These are phyloP conservation scores for Odontomyia ornata DNA, from an alignment of 2,888 invertebrate species.

Conservation along the genomic window DNA sequence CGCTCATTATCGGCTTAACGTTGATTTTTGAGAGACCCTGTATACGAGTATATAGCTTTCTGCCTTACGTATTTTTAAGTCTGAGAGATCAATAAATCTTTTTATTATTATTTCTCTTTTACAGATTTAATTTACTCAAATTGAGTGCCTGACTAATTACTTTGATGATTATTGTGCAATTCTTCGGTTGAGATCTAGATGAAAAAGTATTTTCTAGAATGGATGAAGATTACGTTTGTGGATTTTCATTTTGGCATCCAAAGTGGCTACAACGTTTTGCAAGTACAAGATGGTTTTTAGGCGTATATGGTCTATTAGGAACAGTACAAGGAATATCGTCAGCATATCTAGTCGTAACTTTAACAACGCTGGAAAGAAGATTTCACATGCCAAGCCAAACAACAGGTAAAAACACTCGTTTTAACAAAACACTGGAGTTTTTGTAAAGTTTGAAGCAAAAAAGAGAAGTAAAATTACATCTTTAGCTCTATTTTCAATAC, in stretches of 20 bases:
- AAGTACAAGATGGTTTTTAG: conserved; percentile 69
- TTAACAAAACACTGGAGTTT: background rate
- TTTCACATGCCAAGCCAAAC: conserved; percentile 75
- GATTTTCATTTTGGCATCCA: conserved; percentile 68
- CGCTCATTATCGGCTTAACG: too few relatives aligned
- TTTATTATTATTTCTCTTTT: too few relatives aligned
- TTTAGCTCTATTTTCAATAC: too few relatives aligned
- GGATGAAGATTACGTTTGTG: conserved; percentile 61
- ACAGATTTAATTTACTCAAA: conserved; percentile 5
- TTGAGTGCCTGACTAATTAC: background rate
- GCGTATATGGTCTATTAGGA: conserved; percentile 71
- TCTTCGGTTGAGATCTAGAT: background rate
- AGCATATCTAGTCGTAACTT: conserved; percentile 72
- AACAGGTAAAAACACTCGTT: conserved; percentile 66
- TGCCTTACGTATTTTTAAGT: too few relatives aligned
- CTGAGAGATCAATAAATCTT: too few relatives aligned
- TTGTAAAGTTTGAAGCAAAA: too few relatives aligned
- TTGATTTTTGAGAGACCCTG: too few relatives aligned
- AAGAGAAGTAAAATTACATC: too few relatives aligned
- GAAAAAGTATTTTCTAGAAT: background rate
- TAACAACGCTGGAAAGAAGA: conserved; percentile 73
- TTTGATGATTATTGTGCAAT: background rate
- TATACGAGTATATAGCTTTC: too few relatives aligned
- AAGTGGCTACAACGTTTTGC: conserved; percentile 69
- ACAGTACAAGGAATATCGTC: conserved; percentile 73